Evolutionary conservation across 2,797 vertebrate genomes (phyloP).

Genomic region (Pseudotriccus pelzelni): DNA sequence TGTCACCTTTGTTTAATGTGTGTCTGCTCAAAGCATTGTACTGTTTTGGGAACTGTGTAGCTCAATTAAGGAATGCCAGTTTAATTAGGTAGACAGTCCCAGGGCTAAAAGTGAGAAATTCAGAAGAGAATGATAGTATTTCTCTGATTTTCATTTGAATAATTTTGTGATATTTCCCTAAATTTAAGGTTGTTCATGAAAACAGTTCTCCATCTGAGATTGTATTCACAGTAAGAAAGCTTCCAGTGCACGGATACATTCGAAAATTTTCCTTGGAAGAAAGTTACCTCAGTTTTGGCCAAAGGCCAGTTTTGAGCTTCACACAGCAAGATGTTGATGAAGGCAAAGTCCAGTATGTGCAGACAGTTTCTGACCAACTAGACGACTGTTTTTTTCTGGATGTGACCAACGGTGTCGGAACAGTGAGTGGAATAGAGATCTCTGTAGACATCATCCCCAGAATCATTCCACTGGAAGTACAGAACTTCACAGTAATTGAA

Average conservation of each 20-base stretch:
- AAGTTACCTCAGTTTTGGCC: slow-evolving; percentile 69
- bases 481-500: slow-evolving; percentile 86
- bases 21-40: background rate
- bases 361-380: slow-evolving; percentile 72
- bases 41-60: background rate
- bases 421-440: slow-evolving; percentile 78
- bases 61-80: background rate
- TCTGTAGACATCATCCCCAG: slow-evolving; percentile 84
- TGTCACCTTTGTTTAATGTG: background rate
- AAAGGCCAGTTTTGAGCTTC: slow-evolving; percentile 80
- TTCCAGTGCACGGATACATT: slow-evolving; percentile 83
- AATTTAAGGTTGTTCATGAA: slow-evolving; percentile 84
- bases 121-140: background rate
- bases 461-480: slow-evolving; percentile 82
- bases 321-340: slow-evolving; percentile 84
- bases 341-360: slow-evolving; percentile 86
- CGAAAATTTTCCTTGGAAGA: slow-evolving; percentile 76
- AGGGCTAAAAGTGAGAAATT: background rate
- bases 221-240: slow-evolving; percentile 78
- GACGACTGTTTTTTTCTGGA: slow-evolving; percentile 82
- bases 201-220: slow-evolving; percentile 86
- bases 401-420: slow-evolving; percentile 81
- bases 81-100: background rate
- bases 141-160: background rate
- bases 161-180: background rate